Conservation (phyloP, 1,140 invertebrate species). For the Leptestheria dahalacensis region DNA sequence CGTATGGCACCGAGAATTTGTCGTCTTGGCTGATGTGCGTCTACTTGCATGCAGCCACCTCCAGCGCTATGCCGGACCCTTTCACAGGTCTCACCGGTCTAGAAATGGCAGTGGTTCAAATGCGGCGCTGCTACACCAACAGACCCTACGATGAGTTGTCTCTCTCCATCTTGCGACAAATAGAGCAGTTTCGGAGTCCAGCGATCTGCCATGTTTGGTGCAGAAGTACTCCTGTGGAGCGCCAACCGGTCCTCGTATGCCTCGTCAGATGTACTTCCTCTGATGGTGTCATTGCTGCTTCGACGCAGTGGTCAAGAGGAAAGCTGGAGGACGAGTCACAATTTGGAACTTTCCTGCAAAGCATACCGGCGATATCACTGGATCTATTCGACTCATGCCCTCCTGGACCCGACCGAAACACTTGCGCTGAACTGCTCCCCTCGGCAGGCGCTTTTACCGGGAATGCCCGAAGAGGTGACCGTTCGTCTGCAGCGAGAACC, state of each 20-base stretch:
- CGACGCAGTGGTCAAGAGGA: neutral
- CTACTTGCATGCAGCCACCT: conserved; percentile 10
- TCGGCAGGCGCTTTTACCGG: no score
- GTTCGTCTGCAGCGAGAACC: no score
- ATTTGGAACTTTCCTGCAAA: no score
- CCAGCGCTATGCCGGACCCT: conserved; percentile 8
- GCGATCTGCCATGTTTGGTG: no score
- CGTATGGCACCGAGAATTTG: neutral
- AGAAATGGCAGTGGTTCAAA: conserved; percentile 14
- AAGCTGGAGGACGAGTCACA: no score
- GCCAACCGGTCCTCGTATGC: neutral
- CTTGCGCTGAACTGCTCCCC: no score
- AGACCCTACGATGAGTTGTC: conserved; percentile 12
- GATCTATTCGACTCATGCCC: no score
- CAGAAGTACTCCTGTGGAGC: no score
- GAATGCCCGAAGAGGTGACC: no score
- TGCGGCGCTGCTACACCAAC: conserved; percentile 4
- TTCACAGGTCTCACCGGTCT: conserved; percentile 15
- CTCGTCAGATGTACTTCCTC: neutral
- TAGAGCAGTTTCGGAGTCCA: neutral
- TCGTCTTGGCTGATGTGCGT: conserved; percentile 11
- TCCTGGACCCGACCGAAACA: no score
- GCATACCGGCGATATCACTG: no score
- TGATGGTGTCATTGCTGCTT: neutral
- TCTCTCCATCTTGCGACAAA: neutral